Evolutionary conservation across 1,140 invertebrate genomes (phyloP), one percentile per base, ranked within the genome.

Genomic region (Drosophila chauvacae): DNA sequence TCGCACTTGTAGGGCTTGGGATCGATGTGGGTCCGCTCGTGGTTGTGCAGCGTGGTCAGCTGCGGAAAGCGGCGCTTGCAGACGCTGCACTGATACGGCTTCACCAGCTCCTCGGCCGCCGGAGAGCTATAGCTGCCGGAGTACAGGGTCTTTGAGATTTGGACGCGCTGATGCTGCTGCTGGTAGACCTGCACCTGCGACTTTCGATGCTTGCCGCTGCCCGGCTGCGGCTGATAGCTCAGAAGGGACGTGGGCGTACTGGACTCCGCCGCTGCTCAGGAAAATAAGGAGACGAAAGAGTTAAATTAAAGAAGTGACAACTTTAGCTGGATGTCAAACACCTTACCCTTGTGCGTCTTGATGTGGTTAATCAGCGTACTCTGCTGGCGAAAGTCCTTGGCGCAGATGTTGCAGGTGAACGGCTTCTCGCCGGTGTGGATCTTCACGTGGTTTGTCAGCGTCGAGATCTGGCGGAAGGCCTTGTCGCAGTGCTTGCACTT

Each of bases 1-100:
- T 86, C 88, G 57, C 92, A 93, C 77, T 93, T 93, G 65, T 92
- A 93, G 51, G 92, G 92, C 64, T 92, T 92, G 57, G 91, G 91
- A 81, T 92, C 92, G 62, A 92, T 92, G 72, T 92, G 92, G 45
- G 91, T 92, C 72, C 88, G 91, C 68, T 93, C 90, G 45, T 92
- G 92, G 64, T 92, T 93, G 42, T 91, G 90, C 80, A 93, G 75
- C 77, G 92, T 91, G 61, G 86, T 91, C 48, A 92, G 47, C 72
- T 93, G 92, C 20, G 92, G 91, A 41, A 93, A 93, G 23, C 90
- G 82, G 20, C 91, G 81, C 65, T 92, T 91, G 74, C 92, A 93
- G 42, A 93, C 84, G 56, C 90, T 90, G 69, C 92, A 93, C 71
- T 93, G 92, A 74, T 90, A 93, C 62, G 92, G 92, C 69, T 93